Evolutionary conservation across 2,113 vertebrate species (phyloP).

Genomic region (Chauna torquata): DNA sequence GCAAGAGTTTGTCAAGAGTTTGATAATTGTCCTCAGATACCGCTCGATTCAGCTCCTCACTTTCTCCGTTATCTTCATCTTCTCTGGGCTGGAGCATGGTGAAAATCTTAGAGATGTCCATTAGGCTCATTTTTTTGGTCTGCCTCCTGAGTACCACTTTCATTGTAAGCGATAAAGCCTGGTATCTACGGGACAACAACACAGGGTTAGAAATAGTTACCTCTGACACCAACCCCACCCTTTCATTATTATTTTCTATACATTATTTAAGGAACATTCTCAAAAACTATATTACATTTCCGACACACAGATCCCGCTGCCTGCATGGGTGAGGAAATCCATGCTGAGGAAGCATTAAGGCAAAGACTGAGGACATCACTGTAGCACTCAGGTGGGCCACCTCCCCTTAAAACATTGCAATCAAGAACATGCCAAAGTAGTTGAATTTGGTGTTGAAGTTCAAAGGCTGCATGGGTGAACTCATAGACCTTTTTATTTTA

Average conservation of each 20-base stretch:
- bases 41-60: slow-evolving; percentile 81
- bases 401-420: accelerated
- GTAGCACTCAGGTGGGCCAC: accelerated
- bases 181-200: neutral
- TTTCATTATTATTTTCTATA: accelerated
- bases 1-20: slow-evolving; percentile 80
- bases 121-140: slow-evolving; percentile 82
- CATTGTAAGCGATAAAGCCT: slow-evolving; percentile 33
- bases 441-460: neutral
- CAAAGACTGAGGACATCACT: accelerated
- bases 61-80: slow-evolving; percentile 69
- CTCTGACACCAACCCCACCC: accelerated
- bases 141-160: slow-evolving; percentile 61
- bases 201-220: neutral
- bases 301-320: accelerated
- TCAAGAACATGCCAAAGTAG: accelerated
- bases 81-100: slow-evolving; percentile 88
- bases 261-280: neutral
- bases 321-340: accelerated
- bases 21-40: slow-evolving; percentile 79
- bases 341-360: neutral
- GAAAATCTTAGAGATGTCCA: slow-evolving; percentile 95
- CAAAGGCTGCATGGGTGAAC: accelerated
- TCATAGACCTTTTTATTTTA: neutral
- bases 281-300: neutral